Conservation (phyloP, 2,113 vertebrate species). For the Peucedramus taeniatus region DNA sequence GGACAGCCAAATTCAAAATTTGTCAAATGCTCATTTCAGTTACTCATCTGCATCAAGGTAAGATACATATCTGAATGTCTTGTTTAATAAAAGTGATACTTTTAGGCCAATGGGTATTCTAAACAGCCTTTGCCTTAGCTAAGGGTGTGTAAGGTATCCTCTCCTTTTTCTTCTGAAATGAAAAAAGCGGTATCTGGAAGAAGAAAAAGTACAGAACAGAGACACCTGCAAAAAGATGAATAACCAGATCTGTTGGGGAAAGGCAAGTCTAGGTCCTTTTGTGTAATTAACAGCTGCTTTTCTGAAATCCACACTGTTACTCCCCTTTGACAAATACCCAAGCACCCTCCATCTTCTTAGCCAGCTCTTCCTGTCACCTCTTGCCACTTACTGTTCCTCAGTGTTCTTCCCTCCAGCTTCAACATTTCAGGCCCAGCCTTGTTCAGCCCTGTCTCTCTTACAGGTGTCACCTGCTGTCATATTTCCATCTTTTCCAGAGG, state of each 20-base stretch:
- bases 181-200: neutral
- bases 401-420: neutral
- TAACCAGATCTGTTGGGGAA: neutral
- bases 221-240: neutral
- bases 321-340: neutral
- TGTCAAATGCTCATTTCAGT: neutral
- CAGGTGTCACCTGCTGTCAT: fast-evolving
- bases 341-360: neutral
- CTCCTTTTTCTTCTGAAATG: neutral
- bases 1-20: neutral
- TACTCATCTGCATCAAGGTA: neutral
- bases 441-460: neutral
- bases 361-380: neutral
- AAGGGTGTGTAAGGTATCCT: neutral
- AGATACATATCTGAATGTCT: neutral
- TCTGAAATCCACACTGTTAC: neutral
- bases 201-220: neutral
- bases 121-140: neutral
- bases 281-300: neutral
- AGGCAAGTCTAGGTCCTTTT: neutral
- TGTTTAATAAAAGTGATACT: neutral
- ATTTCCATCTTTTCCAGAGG: neutral
- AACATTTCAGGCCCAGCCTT: neutral
- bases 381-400: neutral
- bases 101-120: neutral